Evolutionary conservation across 2,888 invertebrate species (phyloP).

Genomic region (Cancer borealis): DNA sequence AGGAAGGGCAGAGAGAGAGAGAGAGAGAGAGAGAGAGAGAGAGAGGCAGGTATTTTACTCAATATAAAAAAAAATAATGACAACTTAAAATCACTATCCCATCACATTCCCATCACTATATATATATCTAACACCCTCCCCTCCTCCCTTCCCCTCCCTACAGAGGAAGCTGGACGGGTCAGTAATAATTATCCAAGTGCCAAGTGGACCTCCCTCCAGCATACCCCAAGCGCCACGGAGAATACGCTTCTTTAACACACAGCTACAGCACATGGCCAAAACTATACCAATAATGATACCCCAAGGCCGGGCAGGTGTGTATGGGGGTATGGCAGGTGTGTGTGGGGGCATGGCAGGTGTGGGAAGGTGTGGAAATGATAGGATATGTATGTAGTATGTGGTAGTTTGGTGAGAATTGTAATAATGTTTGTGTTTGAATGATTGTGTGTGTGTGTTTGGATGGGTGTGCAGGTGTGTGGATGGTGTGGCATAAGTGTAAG

Average conservation of each 20-base stretch:
- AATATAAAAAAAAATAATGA: too few relatives aligned
- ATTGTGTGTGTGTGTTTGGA: not conserved
- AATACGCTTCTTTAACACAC: slow-evolving; percentile 75
- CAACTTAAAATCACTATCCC: too few relatives aligned
- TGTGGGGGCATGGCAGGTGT: not conserved
- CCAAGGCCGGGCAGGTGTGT: slow-evolving; percentile 53
- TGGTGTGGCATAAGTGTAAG: not conserved
- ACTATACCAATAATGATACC: slow-evolving; percentile 70
- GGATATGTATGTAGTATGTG: not conserved
- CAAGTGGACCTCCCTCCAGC: slow-evolving; percentile 71
- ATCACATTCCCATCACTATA: too few relatives aligned
- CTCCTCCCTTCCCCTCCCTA: slow-evolving; percentile 86
- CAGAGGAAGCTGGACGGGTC: slow-evolving; percentile 72
- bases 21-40: not conserved
- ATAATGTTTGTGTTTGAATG: not conserved
- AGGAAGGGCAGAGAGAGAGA: not conserved
- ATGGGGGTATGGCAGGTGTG: not conserved
- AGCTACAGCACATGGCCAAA: slow-evolving; percentile 75
- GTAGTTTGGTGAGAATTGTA: not conserved
- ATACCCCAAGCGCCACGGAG: slow-evolving; percentile 71
- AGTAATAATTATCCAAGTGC: slow-evolving; percentile 70
- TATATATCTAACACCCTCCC: slow-evolving; percentile 83
- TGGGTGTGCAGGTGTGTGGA: not conserved
- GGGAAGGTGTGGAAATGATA: not conserved
- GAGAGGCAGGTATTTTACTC: too few relatives aligned